Conservation (phyloP, 2,797 vertebrate species). For the Myoxocephalus aenaeus region DNA sequence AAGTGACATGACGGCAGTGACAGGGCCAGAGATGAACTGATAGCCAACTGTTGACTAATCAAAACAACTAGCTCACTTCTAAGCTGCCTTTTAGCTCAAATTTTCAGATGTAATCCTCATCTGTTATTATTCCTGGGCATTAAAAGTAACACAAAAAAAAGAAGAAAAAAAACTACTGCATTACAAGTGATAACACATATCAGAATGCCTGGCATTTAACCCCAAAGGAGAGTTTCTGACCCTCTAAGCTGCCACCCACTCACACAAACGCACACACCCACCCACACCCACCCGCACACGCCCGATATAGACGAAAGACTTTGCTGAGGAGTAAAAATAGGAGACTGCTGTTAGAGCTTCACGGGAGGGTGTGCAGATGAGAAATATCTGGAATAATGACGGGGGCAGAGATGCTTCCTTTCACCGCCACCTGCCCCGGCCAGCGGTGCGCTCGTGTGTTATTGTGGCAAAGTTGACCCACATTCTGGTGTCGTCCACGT, state of each 20-base stretch:
- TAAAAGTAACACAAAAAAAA: slow-evolving; percentile 13
- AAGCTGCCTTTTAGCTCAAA: slow-evolving; percentile 27
- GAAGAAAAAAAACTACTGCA: not conserved
- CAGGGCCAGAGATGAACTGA: slow-evolving; percentile 53
- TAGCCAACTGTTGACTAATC: slow-evolving; percentile 38
- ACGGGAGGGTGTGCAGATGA: slow-evolving; percentile 57
- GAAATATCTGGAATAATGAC: slow-evolving; percentile 63
- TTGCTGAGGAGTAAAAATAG: slow-evolving; percentile 69
- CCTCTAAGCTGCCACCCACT: slow-evolving; percentile 22
- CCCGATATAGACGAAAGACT: slow-evolving; percentile 65
- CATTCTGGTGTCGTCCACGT: slow-evolving; percentile 56
- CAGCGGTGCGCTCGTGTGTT: slow-evolving; percentile 13
- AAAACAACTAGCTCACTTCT: slow-evolving; percentile 34
- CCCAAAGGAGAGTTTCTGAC: slow-evolving; percentile 54
- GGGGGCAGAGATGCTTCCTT: slow-evolving; percentile 37
- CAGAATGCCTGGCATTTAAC: slow-evolving; percentile 59
- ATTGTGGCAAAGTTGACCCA: slow-evolving; percentile 67
- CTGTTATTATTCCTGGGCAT: slow-evolving; percentile 24
- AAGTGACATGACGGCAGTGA: slow-evolving; percentile 47
- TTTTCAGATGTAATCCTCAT: slow-evolving; percentile 30
- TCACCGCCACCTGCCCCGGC: slow-evolving; percentile 65
- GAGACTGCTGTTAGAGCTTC: slow-evolving; percentile 48
- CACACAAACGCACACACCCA: slow-evolving; percentile 21
- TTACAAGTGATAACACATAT: slow-evolving; percentile 30
- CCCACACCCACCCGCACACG: slow-evolving; percentile 9